Conservation (phyloP, 2,888 invertebrate genomes). For the Lydus trimaculatus region DNA sequence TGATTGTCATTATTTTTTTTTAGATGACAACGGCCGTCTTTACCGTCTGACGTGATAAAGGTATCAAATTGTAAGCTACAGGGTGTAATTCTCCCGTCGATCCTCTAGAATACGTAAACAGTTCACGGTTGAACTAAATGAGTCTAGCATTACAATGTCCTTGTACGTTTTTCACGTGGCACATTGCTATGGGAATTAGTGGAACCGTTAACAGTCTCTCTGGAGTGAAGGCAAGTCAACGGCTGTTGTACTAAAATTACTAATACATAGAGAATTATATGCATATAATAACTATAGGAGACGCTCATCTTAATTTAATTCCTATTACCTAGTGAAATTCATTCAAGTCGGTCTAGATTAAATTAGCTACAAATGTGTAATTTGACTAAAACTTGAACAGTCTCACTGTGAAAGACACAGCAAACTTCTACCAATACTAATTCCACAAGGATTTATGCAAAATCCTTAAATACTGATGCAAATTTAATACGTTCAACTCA, state of each 20-base stretch:
- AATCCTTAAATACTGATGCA: slow-evolving; percentile 40
- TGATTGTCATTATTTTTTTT: neutral
- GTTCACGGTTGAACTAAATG: neutral
- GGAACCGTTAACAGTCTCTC: neutral
- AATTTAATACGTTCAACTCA: slow-evolving; percentile 36
- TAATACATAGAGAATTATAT: neutral
- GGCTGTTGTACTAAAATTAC: neutral
- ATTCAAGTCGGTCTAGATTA: slow-evolving; percentile 43
- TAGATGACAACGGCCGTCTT: neutral
- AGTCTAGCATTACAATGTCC: neutral
- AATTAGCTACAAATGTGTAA: slow-evolving; percentile 47
- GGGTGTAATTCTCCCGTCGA: slow-evolving; percentile 19
- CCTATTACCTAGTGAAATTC: slow-evolving; percentile 44
- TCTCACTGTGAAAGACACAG: slow-evolving; percentile 28
- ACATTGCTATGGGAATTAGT: neutral
- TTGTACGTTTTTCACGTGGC: neutral
- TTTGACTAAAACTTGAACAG: slow-evolving; percentile 41
- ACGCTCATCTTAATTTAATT: slow-evolving; percentile 36
- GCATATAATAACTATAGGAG: neutral
- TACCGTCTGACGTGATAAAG: slow-evolving; percentile 22
- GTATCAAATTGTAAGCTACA: slow-evolving; percentile 27
- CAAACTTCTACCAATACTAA: slow-evolving; percentile 42
- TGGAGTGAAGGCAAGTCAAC: neutral
- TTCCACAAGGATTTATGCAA: slow-evolving; percentile 41
- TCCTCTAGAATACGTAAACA: neutral